Evolutionary conservation across 2,113 vertebrate species (phyloP).

Genomic region (Erythrolamprus reginae): DNA sequence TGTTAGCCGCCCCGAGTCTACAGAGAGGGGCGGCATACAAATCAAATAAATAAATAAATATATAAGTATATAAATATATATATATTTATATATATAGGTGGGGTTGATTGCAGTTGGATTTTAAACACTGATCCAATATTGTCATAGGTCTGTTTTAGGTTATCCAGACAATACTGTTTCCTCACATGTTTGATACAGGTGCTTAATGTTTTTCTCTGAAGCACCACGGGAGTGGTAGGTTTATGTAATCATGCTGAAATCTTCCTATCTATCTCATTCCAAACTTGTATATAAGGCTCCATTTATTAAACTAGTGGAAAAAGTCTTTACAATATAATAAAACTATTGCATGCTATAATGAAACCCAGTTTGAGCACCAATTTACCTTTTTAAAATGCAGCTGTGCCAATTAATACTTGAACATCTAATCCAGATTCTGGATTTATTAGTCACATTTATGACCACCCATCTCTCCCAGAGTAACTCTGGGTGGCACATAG

Average conservation of each 20-base stretch:
- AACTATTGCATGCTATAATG: neutral
- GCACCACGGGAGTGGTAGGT: neutral
- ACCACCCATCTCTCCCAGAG: neutral
- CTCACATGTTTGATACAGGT: neutral
- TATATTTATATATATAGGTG: neutral
- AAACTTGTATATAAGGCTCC: neutral
- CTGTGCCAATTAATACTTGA: neutral
- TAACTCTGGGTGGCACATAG: neutral
- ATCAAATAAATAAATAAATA: no score
- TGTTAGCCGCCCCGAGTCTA: no score
- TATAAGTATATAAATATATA: no score
- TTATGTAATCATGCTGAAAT: neutral
- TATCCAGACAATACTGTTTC: neutral
- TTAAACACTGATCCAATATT: neutral
- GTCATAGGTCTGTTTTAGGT: neutral
- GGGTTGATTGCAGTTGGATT: neutral
- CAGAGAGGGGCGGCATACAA: no score
- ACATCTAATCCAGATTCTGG: neutral
- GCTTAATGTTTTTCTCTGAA: neutral
- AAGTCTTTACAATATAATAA: neutral
- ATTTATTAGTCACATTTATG: neutral
- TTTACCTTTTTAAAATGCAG: neutral
- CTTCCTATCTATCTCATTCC: neutral
- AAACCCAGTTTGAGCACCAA: neutral
- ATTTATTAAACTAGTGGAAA: neutral